Evolutionary conservation across 2,888 invertebrate species (phyloP).

Genomic region (Onchidella celtica): DNA sequence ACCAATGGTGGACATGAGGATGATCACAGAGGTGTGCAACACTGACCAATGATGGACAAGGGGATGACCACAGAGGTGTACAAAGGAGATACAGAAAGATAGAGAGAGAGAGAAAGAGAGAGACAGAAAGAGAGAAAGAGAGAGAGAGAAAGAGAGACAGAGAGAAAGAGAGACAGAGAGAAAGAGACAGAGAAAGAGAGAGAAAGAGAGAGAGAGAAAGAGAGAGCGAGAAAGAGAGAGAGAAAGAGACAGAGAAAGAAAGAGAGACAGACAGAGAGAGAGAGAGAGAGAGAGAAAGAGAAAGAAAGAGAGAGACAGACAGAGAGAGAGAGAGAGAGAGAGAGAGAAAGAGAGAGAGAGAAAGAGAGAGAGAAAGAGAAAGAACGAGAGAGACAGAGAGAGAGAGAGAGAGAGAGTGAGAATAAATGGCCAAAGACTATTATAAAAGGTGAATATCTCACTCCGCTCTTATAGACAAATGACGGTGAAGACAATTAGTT

Average conservation of each 20-base stretch:
- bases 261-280: neutral
- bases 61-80: too few relatives aligned
- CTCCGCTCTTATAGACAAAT: too few relatives aligned
- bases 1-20: too few relatives aligned
- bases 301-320: slow-evolving; percentile 5
- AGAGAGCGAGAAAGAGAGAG: neutral
- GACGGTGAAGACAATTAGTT: too few relatives aligned
- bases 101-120: neutral
- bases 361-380: slow-evolving; percentile 13
- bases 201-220: slow-evolving; percentile 1
- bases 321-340: slow-evolving; percentile 26
- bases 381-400: neutral
- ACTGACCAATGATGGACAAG: too few relatives aligned
- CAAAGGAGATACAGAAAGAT: neutral
- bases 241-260: neutral
- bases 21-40: too few relatives aligned
- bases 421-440: neutral
- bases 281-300: slow-evolving; percentile 1
- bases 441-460: too few relatives aligned
- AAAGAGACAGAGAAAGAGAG: neutral
- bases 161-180: slow-evolving; percentile 1
- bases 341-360: neutral
- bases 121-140: neutral
- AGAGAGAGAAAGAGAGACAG: neutral
- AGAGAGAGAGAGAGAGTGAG: neutral